Conservation (phyloP, 37 sponge, comb jelly and placozoan species). For the Eunapius fragilis region DNA sequence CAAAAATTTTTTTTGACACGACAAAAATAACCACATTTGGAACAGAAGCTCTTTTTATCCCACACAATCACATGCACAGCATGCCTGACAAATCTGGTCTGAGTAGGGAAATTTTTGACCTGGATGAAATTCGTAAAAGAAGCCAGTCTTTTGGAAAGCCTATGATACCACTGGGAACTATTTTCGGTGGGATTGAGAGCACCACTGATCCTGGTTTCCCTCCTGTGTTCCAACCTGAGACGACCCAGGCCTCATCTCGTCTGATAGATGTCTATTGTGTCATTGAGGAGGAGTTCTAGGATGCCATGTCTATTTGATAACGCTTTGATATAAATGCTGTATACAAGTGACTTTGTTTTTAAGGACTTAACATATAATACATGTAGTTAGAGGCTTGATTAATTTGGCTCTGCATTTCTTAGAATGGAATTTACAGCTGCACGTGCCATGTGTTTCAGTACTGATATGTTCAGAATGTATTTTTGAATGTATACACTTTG, state of each 20-base stretch:
- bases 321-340: too few relatives aligned
- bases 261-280: conserved; percentile 6
- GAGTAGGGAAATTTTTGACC: neutral
- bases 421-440: too few relatives aligned
- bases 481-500: too few relatives aligned
- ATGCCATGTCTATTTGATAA: too few relatives aligned
- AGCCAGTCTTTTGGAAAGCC: neutral
- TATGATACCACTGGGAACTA: neutral
- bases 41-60: conserved; percentile 12
- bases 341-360: too few relatives aligned
- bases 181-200: conserved; percentile 19
- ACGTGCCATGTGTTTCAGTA: too few relatives aligned
- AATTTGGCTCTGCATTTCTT: too few relatives aligned
- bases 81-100: neutral
- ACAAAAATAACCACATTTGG: conserved; percentile 9
- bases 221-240: conserved; percentile 1
- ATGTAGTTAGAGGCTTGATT: too few relatives aligned
- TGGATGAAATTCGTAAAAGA: neutral
- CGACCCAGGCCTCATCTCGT: conserved; percentile 3
- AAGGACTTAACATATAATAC: too few relatives aligned
- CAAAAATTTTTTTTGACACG: neutral
- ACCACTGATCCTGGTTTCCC: neutral
- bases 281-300: too few relatives aligned
- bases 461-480: too few relatives aligned
- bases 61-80: neutral